These are phyloP conservation scores for Meles meles DNA, from an alignment of 2,113 vertebrate genomes.

Conservation along the genomic window DNA sequence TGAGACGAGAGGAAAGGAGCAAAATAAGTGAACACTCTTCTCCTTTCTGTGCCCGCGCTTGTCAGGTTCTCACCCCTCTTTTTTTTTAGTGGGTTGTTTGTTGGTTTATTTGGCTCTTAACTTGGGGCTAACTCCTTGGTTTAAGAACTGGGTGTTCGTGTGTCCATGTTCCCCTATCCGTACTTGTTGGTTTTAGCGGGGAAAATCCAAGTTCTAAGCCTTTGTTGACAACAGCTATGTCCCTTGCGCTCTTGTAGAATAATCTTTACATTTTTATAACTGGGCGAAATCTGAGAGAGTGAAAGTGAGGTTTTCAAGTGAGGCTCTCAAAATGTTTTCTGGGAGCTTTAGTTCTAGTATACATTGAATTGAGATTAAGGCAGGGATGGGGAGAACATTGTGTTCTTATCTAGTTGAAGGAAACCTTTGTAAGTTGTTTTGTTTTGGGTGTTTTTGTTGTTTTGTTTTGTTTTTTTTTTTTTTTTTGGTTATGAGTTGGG, in stretches of 20 bases:
- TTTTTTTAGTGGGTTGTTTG: background rate
- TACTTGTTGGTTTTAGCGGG: background rate
- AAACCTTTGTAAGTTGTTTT: conserved; percentile 15
- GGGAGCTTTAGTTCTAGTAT: background rate
- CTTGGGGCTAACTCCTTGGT: conserved; percentile 8
- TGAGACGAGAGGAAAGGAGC: background rate
- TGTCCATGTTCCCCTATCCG: background rate
- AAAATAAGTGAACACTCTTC: conserved; percentile 21
- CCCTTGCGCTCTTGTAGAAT: background rate
- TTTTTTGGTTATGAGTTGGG: background rate
- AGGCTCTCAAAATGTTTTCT: background rate
- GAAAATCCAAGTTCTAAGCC: background rate
- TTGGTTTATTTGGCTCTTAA: background rate
- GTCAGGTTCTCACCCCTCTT: background rate
- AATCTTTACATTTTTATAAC: conserved; percentile 48
- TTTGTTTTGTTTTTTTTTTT: background rate
- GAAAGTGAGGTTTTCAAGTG: background rate
- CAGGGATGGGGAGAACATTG: background rate
- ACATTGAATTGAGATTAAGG: background rate
- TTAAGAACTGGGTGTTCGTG: background rate
- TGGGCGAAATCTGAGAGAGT: background rate
- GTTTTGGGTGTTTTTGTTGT: background rate
- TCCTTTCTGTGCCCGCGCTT: background rate
- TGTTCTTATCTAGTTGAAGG: background rate
- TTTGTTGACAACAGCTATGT: conserved; percentile 58